phyloP scores from a whole-genome alignment of 2,888 invertebrate genomes.

The Hemaris fuciformis region DNA sequence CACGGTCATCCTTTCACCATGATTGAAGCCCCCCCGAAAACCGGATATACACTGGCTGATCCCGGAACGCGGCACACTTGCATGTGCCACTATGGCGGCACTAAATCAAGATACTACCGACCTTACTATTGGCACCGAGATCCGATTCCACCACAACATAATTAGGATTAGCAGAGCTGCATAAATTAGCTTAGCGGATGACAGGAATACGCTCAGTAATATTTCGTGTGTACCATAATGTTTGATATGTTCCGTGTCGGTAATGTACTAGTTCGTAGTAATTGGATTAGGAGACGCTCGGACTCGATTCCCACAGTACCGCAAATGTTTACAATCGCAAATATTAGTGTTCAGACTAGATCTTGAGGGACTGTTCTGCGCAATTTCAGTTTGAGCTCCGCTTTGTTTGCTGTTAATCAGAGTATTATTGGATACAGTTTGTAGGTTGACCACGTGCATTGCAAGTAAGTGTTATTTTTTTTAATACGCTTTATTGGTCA shows the following conservation, averaged over 20 bases:
- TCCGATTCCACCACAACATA: background rate
- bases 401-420: background rate
- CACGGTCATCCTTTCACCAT: too few relatives aligned
- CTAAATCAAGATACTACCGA: too few relatives aligned
- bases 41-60: too few relatives aligned
- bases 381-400: background rate
- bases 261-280: background rate
- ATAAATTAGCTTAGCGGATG: background rate
- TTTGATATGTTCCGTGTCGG: background rate
- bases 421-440: background rate
- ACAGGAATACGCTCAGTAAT: background rate
- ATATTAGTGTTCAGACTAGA: background rate
- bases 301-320: background rate
- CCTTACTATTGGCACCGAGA: too few relatives aligned
- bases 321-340: background rate
- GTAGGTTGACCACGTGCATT: background rate
- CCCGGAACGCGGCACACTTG: too few relatives aligned
- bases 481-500: too few relatives aligned
- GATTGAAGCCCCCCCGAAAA: too few relatives aligned
- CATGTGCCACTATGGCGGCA: too few relatives aligned
- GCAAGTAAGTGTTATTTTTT: too few relatives aligned
- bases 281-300: constrained; percentile 3
- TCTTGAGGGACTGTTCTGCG: constrained; percentile 1
- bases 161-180: background rate
- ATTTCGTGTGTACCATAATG: background rate